These are phyloP conservation scores for Drosophila nr. fundita DNA, from an alignment of 2,888 invertebrate species.

Conservation along the genomic window DNA sequence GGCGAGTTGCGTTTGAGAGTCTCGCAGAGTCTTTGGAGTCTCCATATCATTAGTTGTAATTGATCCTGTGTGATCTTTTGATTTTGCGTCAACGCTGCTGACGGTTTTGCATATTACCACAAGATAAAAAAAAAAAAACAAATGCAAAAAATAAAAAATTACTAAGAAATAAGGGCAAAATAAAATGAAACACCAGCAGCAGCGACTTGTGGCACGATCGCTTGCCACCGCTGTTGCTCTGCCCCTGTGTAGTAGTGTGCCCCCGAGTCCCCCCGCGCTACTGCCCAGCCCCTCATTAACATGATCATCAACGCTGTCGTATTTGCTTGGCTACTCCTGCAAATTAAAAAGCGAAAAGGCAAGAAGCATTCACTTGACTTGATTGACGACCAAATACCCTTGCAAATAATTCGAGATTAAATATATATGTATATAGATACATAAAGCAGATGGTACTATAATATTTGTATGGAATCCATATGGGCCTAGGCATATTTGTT, in stretches of 20 bases:
- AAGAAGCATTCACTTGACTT: not conserved
- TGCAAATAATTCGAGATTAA: too few species aligned
- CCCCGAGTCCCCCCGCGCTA: constrained; percentile 1
- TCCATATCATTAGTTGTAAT: constrained; percentile 82
- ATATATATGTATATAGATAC: too few species aligned
- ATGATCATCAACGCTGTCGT: constrained; percentile 81
- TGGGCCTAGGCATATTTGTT: not conserved
- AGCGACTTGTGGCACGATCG: constrained; percentile 63
- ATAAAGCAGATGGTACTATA: not conserved
- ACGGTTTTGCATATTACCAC: constrained; percentile 57
- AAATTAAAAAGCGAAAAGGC: constrained; percentile 61
- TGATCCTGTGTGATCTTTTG: constrained; percentile 81
- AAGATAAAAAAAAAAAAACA: constrained; percentile 8
- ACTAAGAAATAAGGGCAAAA: constrained; percentile 13
- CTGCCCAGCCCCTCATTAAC: constrained; percentile 77
- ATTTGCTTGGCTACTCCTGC: constrained; percentile 74
- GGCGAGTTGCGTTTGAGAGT: constrained; percentile 15
- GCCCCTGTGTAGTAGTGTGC: not conserved
- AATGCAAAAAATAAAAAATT: constrained; percentile 6
- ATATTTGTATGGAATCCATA: not conserved
- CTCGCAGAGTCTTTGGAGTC: constrained; percentile 19
- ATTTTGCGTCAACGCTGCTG: constrained; percentile 78
- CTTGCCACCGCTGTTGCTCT: constrained; percentile 1
- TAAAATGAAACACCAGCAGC: constrained; percentile 39
- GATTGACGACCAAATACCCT: constrained; percentile 10